Base-by-base conservation (phyloP, 2,797 vertebrate genomes). In the Thamnophis elegans region DNA sequence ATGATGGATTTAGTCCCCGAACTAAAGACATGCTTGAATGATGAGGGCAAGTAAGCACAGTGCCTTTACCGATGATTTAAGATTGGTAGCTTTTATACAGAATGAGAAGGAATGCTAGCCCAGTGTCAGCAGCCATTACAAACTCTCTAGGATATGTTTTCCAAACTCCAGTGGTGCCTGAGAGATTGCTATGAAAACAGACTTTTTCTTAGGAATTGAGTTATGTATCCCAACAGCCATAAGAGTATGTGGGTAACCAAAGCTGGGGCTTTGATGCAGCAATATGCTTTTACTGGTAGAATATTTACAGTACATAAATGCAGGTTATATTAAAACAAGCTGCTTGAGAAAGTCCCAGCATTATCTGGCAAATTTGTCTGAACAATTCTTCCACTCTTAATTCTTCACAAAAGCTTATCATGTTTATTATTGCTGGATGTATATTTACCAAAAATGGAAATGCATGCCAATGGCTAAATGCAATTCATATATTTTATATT, bases 151-250 rank as follows among this genome's bases (percentile, higher is more conserved):
- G 93, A 95, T 95, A 91, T 95, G 89, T 93, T 96, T 97, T 95
- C 95, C 96, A 0, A 47, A 78, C 82, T 92, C 94, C 89, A 92
- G 87, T 88, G 94, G 93, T 94, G 93, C 93, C 92, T 93, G 93
- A 95, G 93, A 96, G 94, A 88, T 95, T 95, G 91, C 94, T 95
- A 91, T 95, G 95, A 96, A 95, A 95, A 88, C 95, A 96, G 96
- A 94, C 94, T 95, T 96, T 95, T 95, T 95, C 94, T 93, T 86
- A 68, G 90, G 87, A 97, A 96, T 91, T 28, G 60, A 96, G 96
- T 95, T 92, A 73, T 82, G 65, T 91, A 73, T 93, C 93, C 96
- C 1, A 89, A 93, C 87, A 28, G 47, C 94, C 95, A 91, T 93
- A 95, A 95, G 95, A 95, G 10, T 89, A 93, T 94, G 91, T 90